These are phyloP conservation scores for Bhutanitis thaidina DNA, from an alignment of 2,888 invertebrate genomes.

Conservation along the genomic window DNA sequence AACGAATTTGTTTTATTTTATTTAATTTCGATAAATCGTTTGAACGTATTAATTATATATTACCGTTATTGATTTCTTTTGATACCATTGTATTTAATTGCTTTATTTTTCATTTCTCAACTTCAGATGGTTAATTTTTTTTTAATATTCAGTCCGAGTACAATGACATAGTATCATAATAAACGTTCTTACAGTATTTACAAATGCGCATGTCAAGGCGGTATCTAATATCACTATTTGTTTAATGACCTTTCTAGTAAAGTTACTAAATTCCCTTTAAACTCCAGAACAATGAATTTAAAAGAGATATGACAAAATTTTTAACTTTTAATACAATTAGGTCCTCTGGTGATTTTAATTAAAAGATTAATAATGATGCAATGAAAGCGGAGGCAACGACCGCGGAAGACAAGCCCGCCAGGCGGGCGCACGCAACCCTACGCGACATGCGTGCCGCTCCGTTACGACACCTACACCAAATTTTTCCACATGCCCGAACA, in stretches of 20 bases:
- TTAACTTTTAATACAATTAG: constrained; percentile 15
- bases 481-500: constrained; percentile 79
- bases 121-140: background rate
- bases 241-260: too few species aligned
- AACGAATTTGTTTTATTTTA: constrained; percentile 17
- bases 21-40: constrained; percentile 8
- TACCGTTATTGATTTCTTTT: background rate
- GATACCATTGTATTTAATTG: constrained; percentile 1
- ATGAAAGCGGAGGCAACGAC: constrained; percentile 53
- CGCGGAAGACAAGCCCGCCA: constrained; percentile 56
- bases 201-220: too few species aligned
- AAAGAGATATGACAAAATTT: too few species aligned
- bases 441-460: constrained; percentile 72
- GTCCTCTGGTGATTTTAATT: constrained; percentile 50
- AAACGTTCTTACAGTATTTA: too few species aligned
- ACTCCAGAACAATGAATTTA: too few species aligned
- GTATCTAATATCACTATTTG: too few species aligned
- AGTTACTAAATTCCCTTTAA: too few species aligned
- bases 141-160: too few species aligned
- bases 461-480: constrained; percentile 79
- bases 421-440: constrained; percentile 63
- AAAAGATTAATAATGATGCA: constrained; percentile 60
- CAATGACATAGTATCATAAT: too few species aligned
- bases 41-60: background rate
- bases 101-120: background rate